A percentile compares a stretch with the other conserved stretches of the same genome.
Conservation (phyloP, 2,113 vertebrate genomes). For the Tautogolabrus adspersus region DNA sequence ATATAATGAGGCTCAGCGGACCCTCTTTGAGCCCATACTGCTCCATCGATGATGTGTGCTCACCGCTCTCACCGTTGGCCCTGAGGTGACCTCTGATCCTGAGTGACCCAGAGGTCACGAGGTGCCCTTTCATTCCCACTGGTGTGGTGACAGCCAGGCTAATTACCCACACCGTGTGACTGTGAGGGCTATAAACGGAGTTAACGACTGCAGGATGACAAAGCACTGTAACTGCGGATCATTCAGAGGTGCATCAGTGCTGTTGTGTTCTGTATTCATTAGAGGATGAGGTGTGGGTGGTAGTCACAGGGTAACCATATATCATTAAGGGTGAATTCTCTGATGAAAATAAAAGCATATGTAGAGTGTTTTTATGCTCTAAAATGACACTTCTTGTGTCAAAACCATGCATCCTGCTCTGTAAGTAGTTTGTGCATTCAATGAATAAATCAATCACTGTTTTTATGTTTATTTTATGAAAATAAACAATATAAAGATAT, state of each 20-base stretch:
- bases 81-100: slow-evolving; percentile 71
- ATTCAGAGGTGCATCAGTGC: slow-evolving; percentile 51
- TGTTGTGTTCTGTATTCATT: slow-evolving; percentile 49
- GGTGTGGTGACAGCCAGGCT: slow-evolving; percentile 68
- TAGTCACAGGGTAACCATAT: neutral
- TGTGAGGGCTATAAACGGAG: slow-evolving; percentile 69
- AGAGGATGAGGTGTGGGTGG: slow-evolving; percentile 20
- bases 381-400: neutral
- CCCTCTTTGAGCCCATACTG: slow-evolving; percentile 7
- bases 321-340: neutral
- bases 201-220: slow-evolving; percentile 67
- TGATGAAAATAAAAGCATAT: neutral
- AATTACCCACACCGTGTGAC: slow-evolving; percentile 74
- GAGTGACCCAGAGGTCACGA: slow-evolving; percentile 65
- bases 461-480: no score
- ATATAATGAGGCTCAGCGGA: slow-evolving; percentile 50
- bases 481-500: no score
- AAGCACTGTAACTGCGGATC: slow-evolving; percentile 57
- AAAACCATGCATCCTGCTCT: no score
- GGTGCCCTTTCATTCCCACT: slow-evolving; percentile 68
- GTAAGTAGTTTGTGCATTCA: no score
- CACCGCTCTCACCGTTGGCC: slow-evolving; percentile 55
- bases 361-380: neutral
- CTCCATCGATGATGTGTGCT: slow-evolving; percentile 36
- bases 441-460: no score